A percentile compares a stretch with the other conserved stretches of the same genome.
Evolutionary conservation across 1,140 invertebrate genomes (phyloP).

Genomic region (Bradysia coprophila): DNA sequence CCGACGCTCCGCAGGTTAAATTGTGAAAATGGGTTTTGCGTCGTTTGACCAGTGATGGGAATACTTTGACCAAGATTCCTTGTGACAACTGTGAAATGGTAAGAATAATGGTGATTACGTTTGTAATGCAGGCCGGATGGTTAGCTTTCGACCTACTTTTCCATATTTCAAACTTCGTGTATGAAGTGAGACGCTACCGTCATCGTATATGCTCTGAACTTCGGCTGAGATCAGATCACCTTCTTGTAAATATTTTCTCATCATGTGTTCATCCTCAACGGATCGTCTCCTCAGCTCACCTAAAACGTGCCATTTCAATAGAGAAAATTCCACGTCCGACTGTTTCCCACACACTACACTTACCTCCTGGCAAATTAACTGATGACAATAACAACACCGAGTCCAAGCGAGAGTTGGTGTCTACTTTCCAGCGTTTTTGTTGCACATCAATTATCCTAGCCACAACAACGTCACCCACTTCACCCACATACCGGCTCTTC

Average conservation of each 20-base stretch:
- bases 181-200: constrained; percentile 84
- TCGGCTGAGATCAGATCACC: constrained; percentile 96
- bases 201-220: constrained; percentile 81
- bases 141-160: constrained; percentile 49
- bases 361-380: constrained; percentile 89
- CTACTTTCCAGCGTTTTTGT: constrained; percentile 88
- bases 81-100: constrained; percentile 24
- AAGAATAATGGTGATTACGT: no score
- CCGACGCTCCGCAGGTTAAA: constrained; percentile 69
- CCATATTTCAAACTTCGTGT: constrained; percentile 95
- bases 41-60: constrained; percentile 80
- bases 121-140: no score
- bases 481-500: constrained; percentile 79
- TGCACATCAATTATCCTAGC: constrained; percentile 83
- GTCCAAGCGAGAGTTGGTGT: constrained; percentile 81
- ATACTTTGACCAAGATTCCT: constrained; percentile 42
- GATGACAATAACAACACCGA: constrained; percentile 77
- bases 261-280: constrained; percentile 92
- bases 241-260: constrained; percentile 87
- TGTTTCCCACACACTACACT: neutral
- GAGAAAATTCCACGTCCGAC: no score
- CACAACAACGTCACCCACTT: constrained; percentile 94
- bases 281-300: constrained; percentile 60
- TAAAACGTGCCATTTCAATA: no score
- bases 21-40: constrained; percentile 95